These are phyloP conservation scores for Scaptomyza pallida DNA, from an alignment of 1,140 invertebrate genomes.

Conservation along the genomic window DNA sequence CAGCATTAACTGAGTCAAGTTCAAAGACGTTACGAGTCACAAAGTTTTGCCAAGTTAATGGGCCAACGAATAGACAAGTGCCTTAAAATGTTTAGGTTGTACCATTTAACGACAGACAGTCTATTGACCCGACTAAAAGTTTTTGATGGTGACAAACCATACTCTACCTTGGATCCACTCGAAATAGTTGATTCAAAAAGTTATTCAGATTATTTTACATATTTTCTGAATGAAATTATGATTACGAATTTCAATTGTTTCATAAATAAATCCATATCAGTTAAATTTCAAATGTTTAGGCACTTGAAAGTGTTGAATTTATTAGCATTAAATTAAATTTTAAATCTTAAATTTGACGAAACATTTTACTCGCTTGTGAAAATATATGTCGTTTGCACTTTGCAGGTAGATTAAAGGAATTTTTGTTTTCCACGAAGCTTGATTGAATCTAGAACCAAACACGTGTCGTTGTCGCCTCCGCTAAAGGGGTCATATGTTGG, in stretches of 20 bases:
- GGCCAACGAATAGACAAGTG: constrained; percentile 41
- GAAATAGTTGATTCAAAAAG: no score
- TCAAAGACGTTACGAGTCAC: constrained; percentile 73
- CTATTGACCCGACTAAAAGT: constrained; percentile 31
- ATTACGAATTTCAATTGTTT: no score
- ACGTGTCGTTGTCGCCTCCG: constrained; percentile 47
- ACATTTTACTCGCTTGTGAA: background rate
- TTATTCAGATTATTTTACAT: no score
- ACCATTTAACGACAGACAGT: constrained; percentile 57
- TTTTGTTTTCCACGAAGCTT: constrained; percentile 48
- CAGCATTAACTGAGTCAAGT: constrained; percentile 55
- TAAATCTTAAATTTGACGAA: background rate
- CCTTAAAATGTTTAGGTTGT: constrained; percentile 68
- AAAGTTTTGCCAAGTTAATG: constrained; percentile 64
- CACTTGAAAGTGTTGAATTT: no score
- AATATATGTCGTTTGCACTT: background rate
- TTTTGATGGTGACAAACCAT: background rate
- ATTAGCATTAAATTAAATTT: background rate
- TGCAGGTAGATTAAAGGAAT: constrained; percentile 1
- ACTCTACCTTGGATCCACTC: background rate
- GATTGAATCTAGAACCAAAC: constrained; percentile 47
- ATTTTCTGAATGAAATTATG: no score
- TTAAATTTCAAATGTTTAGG: no score
- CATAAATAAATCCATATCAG: no score
- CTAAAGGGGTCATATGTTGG: constrained; percentile 69